phyloP scores from a whole-genome alignment of 2,797 vertebrate genomes.

The Eulemur coronatus region DNA sequence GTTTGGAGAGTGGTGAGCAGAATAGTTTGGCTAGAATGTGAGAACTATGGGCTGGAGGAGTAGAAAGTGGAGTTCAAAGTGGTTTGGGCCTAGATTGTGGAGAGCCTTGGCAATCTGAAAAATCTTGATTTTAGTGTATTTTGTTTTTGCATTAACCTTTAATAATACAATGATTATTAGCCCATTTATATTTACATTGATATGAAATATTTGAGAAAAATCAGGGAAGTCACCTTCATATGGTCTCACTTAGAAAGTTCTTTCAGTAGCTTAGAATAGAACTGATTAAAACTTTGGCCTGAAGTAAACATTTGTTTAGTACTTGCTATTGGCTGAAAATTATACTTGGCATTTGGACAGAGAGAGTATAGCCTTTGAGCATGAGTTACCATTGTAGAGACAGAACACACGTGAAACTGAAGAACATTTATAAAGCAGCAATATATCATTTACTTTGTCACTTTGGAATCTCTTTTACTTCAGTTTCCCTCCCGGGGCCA shows the following conservation, averaged over 20 bases:
- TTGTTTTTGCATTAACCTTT: conserved; percentile 42
- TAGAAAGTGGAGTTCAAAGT: not conserved
- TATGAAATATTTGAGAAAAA: conserved; percentile 42
- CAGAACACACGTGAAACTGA: not conserved
- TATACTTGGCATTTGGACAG: not conserved
- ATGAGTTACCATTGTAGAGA: not conserved
- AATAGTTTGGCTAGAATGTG: not conserved
- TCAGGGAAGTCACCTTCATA: not conserved
- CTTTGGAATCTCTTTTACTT: not conserved
- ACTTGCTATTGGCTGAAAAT: not conserved
- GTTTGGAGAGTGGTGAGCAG: not conserved
- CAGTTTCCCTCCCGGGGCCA: not conserved
- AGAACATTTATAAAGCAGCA: not conserved
- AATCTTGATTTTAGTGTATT: not conserved
- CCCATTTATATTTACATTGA: not conserved
- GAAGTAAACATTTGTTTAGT: not conserved
- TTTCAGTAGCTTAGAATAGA: conserved; percentile 44
- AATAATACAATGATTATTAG: not conserved
- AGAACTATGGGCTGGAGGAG: not conserved
- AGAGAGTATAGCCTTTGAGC: not conserved
- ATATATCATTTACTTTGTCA: not conserved
- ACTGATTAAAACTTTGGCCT: not conserved
- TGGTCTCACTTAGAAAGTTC: not conserved
- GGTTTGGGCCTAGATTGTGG: not conserved
- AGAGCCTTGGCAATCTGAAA: not conserved